Base-by-base conservation (phyloP, 2,113 vertebrate species). In the Clarias magur region DNA sequence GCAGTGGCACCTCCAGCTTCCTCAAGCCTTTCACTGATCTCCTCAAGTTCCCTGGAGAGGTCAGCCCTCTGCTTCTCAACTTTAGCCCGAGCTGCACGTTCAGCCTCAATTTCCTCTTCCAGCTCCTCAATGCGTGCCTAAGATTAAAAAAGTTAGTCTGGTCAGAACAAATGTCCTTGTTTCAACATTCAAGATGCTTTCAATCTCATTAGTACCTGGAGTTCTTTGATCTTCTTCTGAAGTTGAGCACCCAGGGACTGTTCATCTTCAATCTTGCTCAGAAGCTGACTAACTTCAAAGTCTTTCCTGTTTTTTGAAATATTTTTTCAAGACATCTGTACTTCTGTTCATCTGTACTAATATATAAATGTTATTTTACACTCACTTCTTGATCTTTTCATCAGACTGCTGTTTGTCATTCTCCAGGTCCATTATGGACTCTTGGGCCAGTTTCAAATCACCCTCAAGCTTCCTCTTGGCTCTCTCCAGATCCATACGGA, bases 401-500 rank as follows among this genome's bases (percentile, higher is more conserved):
- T 99, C 97, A 88, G 97, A 92, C 90, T 99, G 97, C 93, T 97
- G 97, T 82, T 97, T 97, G 92, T 99, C 97, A 13, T 99, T 34
- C 34, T 34, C 34, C 34, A 34, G 34, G 34, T 34, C 34, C 34
- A 34, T 34, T 34, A 34, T 34, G 34, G 34, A 34, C 34, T 34
- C 34, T 34, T 34, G 34, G 34, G 34, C 34, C 34, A 34, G 34
- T 34, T 99, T 99, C 82, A 99, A 90, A 91, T 99, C 98, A 25
- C 97, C 98, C 92, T 99, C 97, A 0, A 99, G 96, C 91, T 98
- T 99, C 82, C 98, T 96, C 88, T 94, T 97, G 79, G 94, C 94
- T 85, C 97, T 95, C 90, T 99, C 98, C 25, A 97, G 94, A 89
- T 99, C 98, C 96, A 99, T 95, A 38, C 97, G 96, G 59, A 98